phyloP scores from a whole-genome alignment of 2,888 invertebrate genomes.

The Tipula vernalis region DNA sequence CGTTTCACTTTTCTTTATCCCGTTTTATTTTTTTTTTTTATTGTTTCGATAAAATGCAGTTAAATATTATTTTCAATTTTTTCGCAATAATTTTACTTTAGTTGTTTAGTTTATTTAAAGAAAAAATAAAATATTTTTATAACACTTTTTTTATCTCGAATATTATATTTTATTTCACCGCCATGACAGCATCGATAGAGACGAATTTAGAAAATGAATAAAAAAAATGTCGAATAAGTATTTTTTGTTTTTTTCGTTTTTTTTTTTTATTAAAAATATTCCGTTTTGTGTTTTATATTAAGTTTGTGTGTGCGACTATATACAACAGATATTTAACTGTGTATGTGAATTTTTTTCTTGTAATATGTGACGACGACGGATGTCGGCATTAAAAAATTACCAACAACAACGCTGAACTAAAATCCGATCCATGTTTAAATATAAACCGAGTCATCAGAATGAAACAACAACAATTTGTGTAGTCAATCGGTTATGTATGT shows the following conservation, averaged over 20 bases:
- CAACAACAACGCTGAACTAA: not conserved
- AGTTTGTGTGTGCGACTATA: not conserved
- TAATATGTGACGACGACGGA: conserved; percentile 4
- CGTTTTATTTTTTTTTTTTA: not conserved
- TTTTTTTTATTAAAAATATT: not conserved
- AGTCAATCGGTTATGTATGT: not conserved
- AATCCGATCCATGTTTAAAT: not conserved
- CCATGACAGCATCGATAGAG: conserved; percentile 9
- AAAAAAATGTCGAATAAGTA: conserved; percentile 6
- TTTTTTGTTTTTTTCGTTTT: not conserved
- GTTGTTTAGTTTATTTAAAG: not conserved
- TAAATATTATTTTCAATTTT: not conserved
- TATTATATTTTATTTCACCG: not conserved
- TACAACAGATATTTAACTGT: not conserved
- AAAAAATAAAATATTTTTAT: not conserved
- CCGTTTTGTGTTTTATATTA: not conserved
- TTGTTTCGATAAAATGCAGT: not conserved
- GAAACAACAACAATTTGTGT: not conserved
- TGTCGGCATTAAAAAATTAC: not conserved
- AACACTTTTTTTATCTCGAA: not conserved
- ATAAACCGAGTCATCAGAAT: conserved; percentile 4
- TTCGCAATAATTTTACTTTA: not conserved
- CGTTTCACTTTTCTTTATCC: not conserved
- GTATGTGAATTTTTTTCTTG: not conserved
- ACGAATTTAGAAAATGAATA: conserved; percentile 10